These are phyloP conservation scores for Danio jaintianensis DNA, from an alignment of 2,797 vertebrate genomes.

Conservation along the genomic window DNA sequence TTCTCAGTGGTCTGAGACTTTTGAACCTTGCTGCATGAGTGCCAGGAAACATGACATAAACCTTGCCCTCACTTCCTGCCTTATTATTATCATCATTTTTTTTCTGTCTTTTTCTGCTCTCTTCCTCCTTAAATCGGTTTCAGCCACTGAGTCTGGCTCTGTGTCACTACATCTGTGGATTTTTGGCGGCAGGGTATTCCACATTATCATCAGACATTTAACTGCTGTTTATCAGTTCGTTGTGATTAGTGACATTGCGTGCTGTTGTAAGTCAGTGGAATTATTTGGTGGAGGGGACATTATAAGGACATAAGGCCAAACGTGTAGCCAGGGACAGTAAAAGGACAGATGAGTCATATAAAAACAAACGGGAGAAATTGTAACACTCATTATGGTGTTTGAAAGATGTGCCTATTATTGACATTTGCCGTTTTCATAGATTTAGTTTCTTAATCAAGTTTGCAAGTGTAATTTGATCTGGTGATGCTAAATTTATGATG, in stretches of 20 bases:
- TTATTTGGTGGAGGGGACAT: conserved; percentile 8
- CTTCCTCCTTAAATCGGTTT: background rate
- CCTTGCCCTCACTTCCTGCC: background rate
- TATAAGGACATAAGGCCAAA: background rate
- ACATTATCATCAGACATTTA: conserved; percentile 53
- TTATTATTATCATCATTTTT: background rate
- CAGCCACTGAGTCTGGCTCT: background rate
- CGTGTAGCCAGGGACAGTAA: background rate
- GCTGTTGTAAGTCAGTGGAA: background rate
- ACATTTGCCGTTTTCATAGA: background rate
- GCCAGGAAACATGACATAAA: background rate
- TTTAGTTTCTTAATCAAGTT: background rate
- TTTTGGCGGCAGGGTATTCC: conserved; percentile 11
- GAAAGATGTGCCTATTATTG: background rate
- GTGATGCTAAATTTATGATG: background rate
- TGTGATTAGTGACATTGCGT: background rate
- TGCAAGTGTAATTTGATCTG: background rate
- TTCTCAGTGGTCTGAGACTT: background rate
- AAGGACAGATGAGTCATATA: background rate
- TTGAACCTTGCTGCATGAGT: background rate
- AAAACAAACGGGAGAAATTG: background rate
- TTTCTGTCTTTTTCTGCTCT: background rate
- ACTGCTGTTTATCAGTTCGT: conserved; percentile 46
- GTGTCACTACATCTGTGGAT: conserved; percentile 32
- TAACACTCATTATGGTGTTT: background rate